Conservation (phyloP, 2,797 vertebrate genomes). For the Labeo calbasu region DNA sequence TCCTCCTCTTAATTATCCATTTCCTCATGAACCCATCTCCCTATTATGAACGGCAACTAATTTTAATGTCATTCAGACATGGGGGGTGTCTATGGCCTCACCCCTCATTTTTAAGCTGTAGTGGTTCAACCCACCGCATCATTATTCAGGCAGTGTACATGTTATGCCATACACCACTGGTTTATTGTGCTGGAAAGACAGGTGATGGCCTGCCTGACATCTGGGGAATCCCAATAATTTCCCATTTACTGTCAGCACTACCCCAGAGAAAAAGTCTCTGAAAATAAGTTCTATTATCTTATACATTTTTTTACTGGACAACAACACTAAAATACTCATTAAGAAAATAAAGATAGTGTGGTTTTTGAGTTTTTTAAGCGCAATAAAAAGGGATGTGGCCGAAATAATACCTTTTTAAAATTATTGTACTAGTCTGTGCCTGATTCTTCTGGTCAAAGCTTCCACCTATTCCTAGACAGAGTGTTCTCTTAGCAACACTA, state of each 20-base stretch:
- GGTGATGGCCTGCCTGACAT: constrained; percentile 48
- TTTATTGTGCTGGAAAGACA: constrained; percentile 50
- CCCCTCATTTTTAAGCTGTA: neutral
- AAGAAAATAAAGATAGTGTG: neutral
- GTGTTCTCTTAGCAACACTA: neutral
- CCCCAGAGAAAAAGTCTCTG: neutral
- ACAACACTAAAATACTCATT: neutral
- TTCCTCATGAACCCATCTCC: neutral
- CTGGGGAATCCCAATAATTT: constrained; percentile 27
- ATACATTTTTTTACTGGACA: too few species aligned
- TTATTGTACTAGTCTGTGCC: neutral
- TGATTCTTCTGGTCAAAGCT: neutral
- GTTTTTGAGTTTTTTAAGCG: neutral
- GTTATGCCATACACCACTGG: constrained; percentile 51
- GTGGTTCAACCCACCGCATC: constrained; percentile 45
- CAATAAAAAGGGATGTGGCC: neutral
- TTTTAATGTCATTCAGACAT: constrained; percentile 70
- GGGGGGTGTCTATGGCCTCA: constrained; percentile 63
- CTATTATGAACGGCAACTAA: neutral
- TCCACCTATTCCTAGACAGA: neutral
- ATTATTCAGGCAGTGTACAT: constrained; percentile 62
- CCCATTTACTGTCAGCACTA: neutral
- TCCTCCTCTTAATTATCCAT: neutral
- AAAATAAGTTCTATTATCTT: neutral
- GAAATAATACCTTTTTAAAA: neutral